phyloP scores from a whole-genome alignment of 2,888 invertebrate genomes.

The Pasiphila rectangulata region DNA sequence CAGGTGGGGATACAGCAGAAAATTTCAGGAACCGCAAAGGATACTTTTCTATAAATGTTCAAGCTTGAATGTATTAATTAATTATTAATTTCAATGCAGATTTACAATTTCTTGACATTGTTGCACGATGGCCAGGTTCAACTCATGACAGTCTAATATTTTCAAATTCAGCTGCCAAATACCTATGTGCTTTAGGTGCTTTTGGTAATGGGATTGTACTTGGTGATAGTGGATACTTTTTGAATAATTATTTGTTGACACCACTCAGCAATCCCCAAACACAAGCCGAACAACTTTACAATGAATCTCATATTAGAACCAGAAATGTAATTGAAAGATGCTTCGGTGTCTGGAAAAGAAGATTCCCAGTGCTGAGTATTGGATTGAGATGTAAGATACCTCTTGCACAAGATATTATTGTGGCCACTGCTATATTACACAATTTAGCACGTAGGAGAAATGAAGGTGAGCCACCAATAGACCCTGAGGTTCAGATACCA shows the following conservation, averaged over 20 bases:
- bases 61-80: too few relatives aligned
- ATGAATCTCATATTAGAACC: conserved; percentile 29
- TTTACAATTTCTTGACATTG: too few relatives aligned
- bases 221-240: too few relatives aligned
- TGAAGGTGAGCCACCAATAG: conserved; percentile 1
- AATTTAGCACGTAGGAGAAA: not conserved
- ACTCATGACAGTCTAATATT: too few relatives aligned
- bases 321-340: conserved; percentile 30
- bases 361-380: not conserved
- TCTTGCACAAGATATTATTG: conserved; percentile 5
- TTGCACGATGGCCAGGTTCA: too few relatives aligned
- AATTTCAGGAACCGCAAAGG: too few relatives aligned
- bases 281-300: conserved; percentile 24
- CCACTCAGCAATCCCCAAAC: conserved; percentile 21
- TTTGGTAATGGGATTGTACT: too few relatives aligned
- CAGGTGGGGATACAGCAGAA: too few relatives aligned
- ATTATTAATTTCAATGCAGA: too few relatives aligned
- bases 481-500: not conserved
- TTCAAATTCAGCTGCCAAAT: too few relatives aligned
- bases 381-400: not conserved
- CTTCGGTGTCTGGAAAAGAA: conserved; percentile 32
- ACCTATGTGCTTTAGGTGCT: too few relatives aligned
- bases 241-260: conserved; percentile 20
- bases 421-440: conserved; percentile 1
- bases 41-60: too few relatives aligned